These are phyloP conservation scores for Eulithis prunata DNA, from an alignment of 2,888 invertebrate species.

Conservation along the genomic window DNA sequence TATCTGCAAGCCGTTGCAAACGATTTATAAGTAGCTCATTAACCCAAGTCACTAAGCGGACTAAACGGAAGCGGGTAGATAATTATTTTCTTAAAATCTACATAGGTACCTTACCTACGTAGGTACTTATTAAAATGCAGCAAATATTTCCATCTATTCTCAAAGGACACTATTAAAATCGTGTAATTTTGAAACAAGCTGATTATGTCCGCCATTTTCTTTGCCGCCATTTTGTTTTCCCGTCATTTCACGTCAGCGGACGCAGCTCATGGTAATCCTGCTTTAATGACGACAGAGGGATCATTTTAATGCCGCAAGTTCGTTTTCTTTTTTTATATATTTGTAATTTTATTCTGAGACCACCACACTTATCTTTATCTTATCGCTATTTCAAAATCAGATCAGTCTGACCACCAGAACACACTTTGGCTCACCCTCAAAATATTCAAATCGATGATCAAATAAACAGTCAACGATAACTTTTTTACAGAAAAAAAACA, in stretches of 20 bases:
- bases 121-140: neutral
- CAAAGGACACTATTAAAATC: conserved; percentile 15
- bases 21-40: too few species aligned
- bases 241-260: conserved; percentile 7
- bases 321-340: too few species aligned
- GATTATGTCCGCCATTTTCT: conserved; percentile 15
- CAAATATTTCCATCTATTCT: conserved; percentile 9
- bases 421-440: neutral
- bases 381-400: too few species aligned
- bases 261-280: conserved; percentile 11
- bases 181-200: conserved; percentile 13
- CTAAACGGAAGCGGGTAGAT: too few species aligned
- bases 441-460: neutral
- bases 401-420: neutral
- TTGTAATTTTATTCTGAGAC: too few species aligned
- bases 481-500: neutral
- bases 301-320: conserved; percentile 6
- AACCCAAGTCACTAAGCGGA: too few species aligned
- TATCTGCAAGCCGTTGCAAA: too few species aligned
- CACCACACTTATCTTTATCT: too few species aligned
- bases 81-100: too few species aligned
- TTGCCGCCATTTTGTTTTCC: conserved; percentile 11
- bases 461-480: neutral
- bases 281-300: conserved; percentile 18
- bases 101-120: too few species aligned